Evolutionary conservation across 1,140 invertebrate genomes (phyloP).

Genomic region (Drosophila fuyamai): DNA sequence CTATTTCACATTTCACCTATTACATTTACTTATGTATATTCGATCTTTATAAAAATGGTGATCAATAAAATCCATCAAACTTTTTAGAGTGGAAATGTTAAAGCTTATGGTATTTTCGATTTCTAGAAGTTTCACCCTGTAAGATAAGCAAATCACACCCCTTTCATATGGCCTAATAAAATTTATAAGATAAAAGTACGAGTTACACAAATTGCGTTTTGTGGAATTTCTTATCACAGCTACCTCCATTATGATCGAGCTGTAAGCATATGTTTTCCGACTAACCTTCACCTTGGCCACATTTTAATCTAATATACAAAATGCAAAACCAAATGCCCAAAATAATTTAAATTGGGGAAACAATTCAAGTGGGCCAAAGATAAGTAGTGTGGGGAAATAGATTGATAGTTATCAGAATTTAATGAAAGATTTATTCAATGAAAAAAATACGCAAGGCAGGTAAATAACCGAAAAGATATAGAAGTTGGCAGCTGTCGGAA

Average conservation of each 20-base stretch:
- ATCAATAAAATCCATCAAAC: conserved; percentile 16
- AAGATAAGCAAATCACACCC: conserved; percentile 33
- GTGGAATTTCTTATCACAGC: conserved; percentile 26
- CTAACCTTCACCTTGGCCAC: conserved; percentile 27
- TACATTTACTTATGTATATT: conserved; percentile 12
- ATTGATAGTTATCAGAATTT: neutral
- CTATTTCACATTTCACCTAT: neutral
- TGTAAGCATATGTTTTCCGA: conserved; percentile 18
- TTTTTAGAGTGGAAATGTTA: conserved; percentile 1
- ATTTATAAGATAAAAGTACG: conserved; percentile 9
- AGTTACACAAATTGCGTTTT: conserved; percentile 19
- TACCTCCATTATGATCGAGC: neutral
- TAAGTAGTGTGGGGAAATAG: conserved; percentile 9
- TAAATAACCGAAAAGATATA: conserved; percentile 17
- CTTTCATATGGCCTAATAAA: conserved; percentile 21
- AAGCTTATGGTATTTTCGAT: conserved; percentile 16
- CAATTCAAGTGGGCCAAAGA: conserved; percentile 19
- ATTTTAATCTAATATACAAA: no score
- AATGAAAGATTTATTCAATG: conserved; percentile 4
- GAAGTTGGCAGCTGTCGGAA: conserved; percentile 31
- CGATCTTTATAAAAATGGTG: conserved; percentile 16
- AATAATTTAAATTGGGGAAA: conserved; percentile 10
- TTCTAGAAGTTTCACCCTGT: neutral
- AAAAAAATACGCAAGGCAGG: neutral
- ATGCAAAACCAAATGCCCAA: no score